Percentiles rank a stretch among this genome's conserved stretches.
These are phyloP conservation scores for Poeciliopsis gracilis DNA, from an alignment of 2,797 vertebrate species.

Conservation along the genomic window DNA sequence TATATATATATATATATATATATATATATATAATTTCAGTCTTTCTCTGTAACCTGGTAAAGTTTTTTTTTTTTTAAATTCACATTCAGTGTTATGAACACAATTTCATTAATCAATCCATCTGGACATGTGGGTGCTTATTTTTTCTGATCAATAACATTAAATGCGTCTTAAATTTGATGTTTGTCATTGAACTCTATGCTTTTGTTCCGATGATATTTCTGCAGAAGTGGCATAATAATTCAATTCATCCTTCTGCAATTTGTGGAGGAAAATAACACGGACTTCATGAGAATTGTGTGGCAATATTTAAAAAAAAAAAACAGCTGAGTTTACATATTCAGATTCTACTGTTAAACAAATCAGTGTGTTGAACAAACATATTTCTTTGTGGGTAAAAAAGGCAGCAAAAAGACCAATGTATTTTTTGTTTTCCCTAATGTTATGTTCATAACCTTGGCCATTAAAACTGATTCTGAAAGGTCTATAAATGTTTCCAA, in stretches of 20 bases:
- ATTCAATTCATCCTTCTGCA: not conserved
- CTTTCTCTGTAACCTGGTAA: not conserved
- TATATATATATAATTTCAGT: not conserved
- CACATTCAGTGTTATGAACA: conserved; percentile 12
- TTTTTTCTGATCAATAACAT: conserved; percentile 19
- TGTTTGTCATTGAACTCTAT: not conserved
- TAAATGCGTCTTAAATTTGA: not conserved
- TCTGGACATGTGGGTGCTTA: not conserved
- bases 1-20: no score
- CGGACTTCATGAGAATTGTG: not conserved
- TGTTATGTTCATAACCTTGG: not conserved
- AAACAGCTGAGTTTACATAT: not conserved
- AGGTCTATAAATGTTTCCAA: not conserved
- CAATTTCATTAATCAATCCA: not conserved
- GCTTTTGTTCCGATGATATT: not conserved
- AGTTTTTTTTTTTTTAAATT: no score
- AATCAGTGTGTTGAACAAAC: not conserved
- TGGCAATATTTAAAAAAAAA: not conserved
- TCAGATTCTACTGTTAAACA: not conserved
- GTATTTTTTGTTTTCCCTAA: not conserved
- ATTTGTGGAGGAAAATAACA: not conserved
- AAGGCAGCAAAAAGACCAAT: not conserved
- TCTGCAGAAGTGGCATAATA: not conserved
- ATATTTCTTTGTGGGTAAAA: not conserved
- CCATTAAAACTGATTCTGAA: not conserved